These are phyloP conservation scores for Pecten maximus DNA, from an alignment of 2,888 invertebrate species.

Conservation along the genomic window DNA sequence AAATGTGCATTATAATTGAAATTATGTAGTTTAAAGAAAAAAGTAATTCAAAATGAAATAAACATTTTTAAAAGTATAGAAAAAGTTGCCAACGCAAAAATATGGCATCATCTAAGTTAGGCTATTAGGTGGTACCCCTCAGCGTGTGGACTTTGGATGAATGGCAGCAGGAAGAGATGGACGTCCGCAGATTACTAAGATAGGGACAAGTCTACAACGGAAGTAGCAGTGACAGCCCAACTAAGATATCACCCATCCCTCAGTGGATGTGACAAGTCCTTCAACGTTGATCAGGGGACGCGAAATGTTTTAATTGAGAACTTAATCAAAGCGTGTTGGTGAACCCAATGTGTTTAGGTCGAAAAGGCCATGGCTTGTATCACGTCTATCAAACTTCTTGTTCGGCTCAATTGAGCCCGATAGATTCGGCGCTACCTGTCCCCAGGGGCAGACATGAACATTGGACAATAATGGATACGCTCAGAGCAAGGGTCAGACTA, in stretches of 20 bases:
- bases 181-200: background rate
- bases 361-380: background rate
- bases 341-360: background rate
- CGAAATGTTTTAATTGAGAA: constrained; percentile 28
- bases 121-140: too few relatives aligned
- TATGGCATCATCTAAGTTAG: too few relatives aligned
- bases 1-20: too few relatives aligned
- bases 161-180: background rate
- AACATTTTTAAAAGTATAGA: too few relatives aligned
- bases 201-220: background rate
- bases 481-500: background rate
- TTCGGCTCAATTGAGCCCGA: constrained; percentile 5
- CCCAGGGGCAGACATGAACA: background rate
- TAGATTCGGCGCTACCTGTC: constrained; percentile 13
- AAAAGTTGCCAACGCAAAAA: too few relatives aligned
- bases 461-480: background rate
- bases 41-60: too few relatives aligned
- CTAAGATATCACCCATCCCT: background rate
- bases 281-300: constrained; percentile 20
- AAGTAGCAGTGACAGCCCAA: background rate
- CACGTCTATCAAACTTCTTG: constrained; percentile 6
- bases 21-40: too few relatives aligned
- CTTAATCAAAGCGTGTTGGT: constrained; percentile 22
- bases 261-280: constrained; percentile 14
- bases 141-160: too few relatives aligned